Conservation (phyloP, 2,113 vertebrate genomes). For the Eurypyga helias region DNA sequence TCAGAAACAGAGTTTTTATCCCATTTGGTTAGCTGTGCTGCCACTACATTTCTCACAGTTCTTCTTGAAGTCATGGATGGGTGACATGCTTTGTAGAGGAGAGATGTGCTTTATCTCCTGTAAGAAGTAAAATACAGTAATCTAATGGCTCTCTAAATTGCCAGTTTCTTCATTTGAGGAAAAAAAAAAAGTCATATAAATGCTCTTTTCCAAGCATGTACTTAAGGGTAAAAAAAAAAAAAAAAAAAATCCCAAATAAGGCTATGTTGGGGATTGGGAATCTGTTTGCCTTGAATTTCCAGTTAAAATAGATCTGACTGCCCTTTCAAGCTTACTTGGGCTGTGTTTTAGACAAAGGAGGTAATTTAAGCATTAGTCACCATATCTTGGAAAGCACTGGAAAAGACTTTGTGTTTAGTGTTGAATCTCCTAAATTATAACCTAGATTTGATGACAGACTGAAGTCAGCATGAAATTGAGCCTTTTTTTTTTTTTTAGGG, state of each 20-base stretch:
- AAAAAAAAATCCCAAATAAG: background rate
- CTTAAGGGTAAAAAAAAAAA: background rate
- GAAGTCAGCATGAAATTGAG: background rate
- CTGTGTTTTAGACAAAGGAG: background rate
- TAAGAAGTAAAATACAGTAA: background rate
- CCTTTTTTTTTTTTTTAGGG: background rate
- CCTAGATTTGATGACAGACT: background rate
- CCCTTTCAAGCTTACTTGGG: background rate
- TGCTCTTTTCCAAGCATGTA: background rate
- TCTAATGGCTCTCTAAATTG: background rate
- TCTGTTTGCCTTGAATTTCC: background rate
- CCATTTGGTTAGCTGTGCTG: background rate
- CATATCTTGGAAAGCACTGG: background rate
- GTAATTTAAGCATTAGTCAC: constrained; percentile 34
- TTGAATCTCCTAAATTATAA: background rate
- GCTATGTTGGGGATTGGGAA: background rate
- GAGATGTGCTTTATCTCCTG: background rate
- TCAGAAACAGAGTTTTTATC: background rate
- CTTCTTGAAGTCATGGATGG: background rate
- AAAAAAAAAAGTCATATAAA: background rate
- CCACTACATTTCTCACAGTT: background rate
- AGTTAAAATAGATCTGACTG: background rate
- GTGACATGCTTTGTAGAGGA: background rate
- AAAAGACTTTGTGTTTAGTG: background rate
- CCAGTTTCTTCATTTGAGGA: background rate